Base-by-base conservation (phyloP, 2,888 invertebrate genomes). In the Pachycephus smyrnensis region DNA sequence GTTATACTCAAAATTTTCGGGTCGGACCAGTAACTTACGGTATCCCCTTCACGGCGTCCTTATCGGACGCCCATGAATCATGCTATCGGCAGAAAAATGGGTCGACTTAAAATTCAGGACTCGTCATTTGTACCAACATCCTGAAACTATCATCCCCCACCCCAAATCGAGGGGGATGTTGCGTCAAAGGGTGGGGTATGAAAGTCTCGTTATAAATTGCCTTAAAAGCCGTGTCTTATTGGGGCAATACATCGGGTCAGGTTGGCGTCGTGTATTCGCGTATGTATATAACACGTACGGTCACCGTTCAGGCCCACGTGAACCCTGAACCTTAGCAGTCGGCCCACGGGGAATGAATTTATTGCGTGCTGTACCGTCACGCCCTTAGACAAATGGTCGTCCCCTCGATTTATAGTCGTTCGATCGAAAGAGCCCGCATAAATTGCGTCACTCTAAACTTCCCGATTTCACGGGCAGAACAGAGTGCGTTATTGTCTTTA, bases 361-460 rank as follows among this genome's bases (percentile, higher is more conserved):
- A 82, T 82, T 73, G 77, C 73, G 69, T 69, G 68, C 69, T 73
- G 68, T 40, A 78, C 33, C 69, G 69, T 74, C 78, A 35, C 73
- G 31, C 37, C 73, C 76, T 79, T 69, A 77, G 73, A 76, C 76
- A 75, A 80, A 82, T 75, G 80, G 37, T 32, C 77, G 69, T 73
- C 75, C 31, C 69, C 33, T 75, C 77, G 82, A 80, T 82, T 77
- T 78, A 80, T 78, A 40, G 78, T 71, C 75, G 37, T 75, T 71
- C 78, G 78, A 78, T 78, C 69, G 78, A 75, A 71, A 75, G 32
- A 78, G 78, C 77, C 68, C 77, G 80, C 74, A 82, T 79, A 77
- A 76, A 80, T 77, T 79, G 73, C 31, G 75, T 69, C 69, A 73
- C 69, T 68, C 31, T 75, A 77, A 76, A 81, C 68, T 77, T 68